Evolutionary conservation across 2,888 invertebrate genomes (phyloP).

Genomic region (Cantharis rufa): DNA sequence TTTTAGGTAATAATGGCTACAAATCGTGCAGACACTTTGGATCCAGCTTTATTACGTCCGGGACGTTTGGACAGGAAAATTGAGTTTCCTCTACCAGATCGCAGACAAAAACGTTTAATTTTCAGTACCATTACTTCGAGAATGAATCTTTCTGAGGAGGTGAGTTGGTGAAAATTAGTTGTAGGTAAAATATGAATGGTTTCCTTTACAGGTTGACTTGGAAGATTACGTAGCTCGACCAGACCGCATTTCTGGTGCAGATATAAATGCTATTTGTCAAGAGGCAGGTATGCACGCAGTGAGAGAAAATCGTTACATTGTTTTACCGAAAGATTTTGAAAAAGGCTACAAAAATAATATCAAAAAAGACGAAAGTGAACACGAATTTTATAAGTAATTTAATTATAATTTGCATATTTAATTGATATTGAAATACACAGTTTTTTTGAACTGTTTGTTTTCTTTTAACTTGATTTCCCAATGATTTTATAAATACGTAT

Average conservation of each 20-base stretch:
- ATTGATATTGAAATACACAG: neutral
- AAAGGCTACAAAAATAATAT: constrained; percentile 99
- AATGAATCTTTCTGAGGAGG: constrained; percentile 97
- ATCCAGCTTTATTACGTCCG: constrained; percentile 94
- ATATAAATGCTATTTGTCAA: constrained; percentile 99
- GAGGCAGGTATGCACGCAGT: constrained; percentile 99
- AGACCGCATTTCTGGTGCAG: constrained; percentile 98
- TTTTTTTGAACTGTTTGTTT: neutral
- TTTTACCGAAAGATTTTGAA: constrained; percentile 98
- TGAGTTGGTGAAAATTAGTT: constrained; percentile 26
- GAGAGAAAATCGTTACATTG: constrained; percentile 97
- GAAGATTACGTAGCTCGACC: constrained; percentile 99
- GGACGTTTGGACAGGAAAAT: constrained; percentile 98
- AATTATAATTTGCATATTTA: neutral
- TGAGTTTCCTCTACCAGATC: constrained; percentile 96
- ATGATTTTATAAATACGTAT: too few relatives aligned
- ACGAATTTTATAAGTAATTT: constrained; percentile 97
- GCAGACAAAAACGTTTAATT: constrained; percentile 89
- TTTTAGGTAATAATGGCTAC: constrained; percentile 86
- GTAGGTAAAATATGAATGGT: neutral
- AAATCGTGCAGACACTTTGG: constrained; percentile 95
- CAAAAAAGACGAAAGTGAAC: constrained; percentile 98
- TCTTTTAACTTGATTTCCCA: neutral
- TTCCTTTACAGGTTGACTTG: constrained; percentile 75
- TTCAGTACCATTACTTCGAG: constrained; percentile 97